Evolutionary conservation across 2,888 invertebrate species (phyloP).

Genomic region (Drosophila testacea): DNA sequence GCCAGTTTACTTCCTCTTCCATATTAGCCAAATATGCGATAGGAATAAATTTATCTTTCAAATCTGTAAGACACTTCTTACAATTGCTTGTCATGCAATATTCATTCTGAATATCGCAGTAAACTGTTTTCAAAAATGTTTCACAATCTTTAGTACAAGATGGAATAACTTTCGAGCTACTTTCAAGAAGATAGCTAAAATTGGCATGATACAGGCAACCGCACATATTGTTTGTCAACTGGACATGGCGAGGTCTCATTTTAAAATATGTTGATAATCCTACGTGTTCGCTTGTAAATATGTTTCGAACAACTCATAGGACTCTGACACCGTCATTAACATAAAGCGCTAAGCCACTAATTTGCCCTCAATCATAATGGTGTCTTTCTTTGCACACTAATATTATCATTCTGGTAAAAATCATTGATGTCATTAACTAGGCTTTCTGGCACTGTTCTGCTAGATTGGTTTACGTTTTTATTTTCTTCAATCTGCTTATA

Average conservation of each 20-base stretch:
- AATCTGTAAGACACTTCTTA: neutral
- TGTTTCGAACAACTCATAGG: neutral
- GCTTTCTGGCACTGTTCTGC: neutral
- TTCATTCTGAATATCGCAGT: neutral
- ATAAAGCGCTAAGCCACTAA: neutral
- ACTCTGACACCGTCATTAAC: neutral
- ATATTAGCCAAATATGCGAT: neutral
- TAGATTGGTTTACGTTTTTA: neutral
- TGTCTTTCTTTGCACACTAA: neutral
- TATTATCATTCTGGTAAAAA: no score
- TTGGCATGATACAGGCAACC: neutral
- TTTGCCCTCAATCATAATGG: neutral
- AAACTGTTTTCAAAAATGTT: neutral
- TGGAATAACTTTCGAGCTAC: neutral
- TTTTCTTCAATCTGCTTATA: neutral
- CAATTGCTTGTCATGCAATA: slow-evolving; percentile 1
- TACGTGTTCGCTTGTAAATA: neutral
- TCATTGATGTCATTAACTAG: neutral
- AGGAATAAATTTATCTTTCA: neutral
- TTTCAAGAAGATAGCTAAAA: neutral
- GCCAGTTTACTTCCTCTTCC: neutral
- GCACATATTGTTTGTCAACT: neutral
- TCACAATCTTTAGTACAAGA: neutral
- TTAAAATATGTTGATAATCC: neutral
- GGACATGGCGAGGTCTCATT: neutral